These are phyloP conservation scores for Conops quadrifasciatus DNA, from an alignment of 2,888 invertebrate species.

Conservation along the genomic window DNA sequence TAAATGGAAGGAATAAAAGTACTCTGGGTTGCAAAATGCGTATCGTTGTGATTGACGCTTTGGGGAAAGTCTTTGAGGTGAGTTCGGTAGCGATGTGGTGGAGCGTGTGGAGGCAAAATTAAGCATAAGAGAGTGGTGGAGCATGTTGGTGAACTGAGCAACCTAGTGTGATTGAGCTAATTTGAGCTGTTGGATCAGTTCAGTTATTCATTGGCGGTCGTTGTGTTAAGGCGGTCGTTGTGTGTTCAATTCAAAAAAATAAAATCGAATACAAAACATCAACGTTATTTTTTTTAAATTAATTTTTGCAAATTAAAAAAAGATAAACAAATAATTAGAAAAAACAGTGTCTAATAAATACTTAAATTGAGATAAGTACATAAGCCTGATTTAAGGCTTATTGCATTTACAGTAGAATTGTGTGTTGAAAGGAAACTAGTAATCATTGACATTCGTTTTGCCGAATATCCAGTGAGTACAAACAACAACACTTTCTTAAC, in stretches of 20 bases:
- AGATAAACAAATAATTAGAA: background rate
- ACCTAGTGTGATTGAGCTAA: background rate
- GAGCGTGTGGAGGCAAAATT: too few relatives aligned
- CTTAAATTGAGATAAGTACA: background rate
- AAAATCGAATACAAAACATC: background rate
- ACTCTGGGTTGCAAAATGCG: too few relatives aligned
- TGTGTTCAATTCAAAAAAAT: constrained; percentile 1
- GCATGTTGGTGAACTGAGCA: background rate
- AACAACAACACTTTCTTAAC: too few relatives aligned
- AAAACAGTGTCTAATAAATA: constrained; percentile 10
- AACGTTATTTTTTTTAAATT: constrained; percentile 15
- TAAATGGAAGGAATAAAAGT: too few relatives aligned
- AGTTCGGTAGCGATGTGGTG: too few relatives aligned
- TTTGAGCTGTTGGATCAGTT: constrained; percentile 14
- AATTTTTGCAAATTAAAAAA: background rate
- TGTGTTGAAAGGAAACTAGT: too few relatives aligned
- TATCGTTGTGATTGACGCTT: too few relatives aligned
- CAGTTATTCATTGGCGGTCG: constrained; percentile 47
- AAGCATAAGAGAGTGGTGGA: background rate
- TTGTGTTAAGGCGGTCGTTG: constrained; percentile 40
- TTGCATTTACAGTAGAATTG: too few relatives aligned
- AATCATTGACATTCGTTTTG: too few relatives aligned
- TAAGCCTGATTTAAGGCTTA: too few relatives aligned
- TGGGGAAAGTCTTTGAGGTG: too few relatives aligned
- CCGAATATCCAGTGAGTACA: too few relatives aligned